These are phyloP conservation scores for Drosophila orosa DNA, from an alignment of 1,140 invertebrate genomes.

Conservation along the genomic window DNA sequence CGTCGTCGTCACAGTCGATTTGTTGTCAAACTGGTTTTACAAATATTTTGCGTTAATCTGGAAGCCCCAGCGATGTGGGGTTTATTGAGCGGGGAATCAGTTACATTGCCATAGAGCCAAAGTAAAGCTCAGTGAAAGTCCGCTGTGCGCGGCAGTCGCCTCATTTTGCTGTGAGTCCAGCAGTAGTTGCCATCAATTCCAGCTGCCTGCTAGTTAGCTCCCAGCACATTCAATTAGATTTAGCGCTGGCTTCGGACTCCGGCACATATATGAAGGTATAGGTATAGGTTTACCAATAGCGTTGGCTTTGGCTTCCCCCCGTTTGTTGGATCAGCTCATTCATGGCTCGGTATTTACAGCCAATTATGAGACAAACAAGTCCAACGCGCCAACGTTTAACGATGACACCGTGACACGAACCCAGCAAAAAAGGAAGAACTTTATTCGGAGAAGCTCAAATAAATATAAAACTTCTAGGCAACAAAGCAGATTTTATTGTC, in stretches of 20 bases:
- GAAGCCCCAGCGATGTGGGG: conserved; percentile 51
- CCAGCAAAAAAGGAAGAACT: neutral
- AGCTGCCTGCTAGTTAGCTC: conserved; percentile 38
- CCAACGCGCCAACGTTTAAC: conserved; percentile 7
- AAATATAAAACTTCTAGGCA: neutral
- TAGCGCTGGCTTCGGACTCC: conserved; percentile 49
- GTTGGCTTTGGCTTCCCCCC: conserved; percentile 48
- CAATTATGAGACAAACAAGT: conserved; percentile 80
- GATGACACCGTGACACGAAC: conserved; percentile 37
- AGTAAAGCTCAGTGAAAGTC: conserved; percentile 79
- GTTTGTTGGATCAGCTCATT: conserved; percentile 45
- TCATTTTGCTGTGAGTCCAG: neutral
- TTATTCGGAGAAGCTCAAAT: neutral
- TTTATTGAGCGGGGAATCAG: conserved; percentile 21
- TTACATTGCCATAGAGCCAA: conserved; percentile 71
- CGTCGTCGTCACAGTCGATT: conserved; percentile 70
- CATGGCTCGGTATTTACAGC: conserved; percentile 73
- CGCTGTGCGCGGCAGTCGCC: conserved; percentile 41
- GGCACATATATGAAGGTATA: conserved; percentile 6
- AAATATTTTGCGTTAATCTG: conserved; percentile 82
- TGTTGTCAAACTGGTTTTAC: conserved; percentile 83
- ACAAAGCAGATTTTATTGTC: neutral
- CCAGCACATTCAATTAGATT: conserved; percentile 79
- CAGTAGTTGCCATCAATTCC: conserved; percentile 1
- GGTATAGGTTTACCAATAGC: conserved; percentile 24